Base-by-base conservation (phyloP, 2,888 invertebrate species). In the Pristionchus maxplancki region DNA sequence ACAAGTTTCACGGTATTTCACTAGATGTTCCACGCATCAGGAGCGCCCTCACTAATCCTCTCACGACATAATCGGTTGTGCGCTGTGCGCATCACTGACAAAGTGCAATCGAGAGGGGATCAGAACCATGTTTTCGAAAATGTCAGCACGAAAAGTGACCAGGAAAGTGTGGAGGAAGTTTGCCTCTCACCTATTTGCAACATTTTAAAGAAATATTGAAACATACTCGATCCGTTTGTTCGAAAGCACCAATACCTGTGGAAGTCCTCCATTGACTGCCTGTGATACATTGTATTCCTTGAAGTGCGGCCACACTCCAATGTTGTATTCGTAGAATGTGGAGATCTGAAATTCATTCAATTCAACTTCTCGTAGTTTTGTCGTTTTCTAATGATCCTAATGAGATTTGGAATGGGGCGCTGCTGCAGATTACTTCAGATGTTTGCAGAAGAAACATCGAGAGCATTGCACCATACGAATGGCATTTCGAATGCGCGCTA, bases 271-370 rank as follows among this genome's bases (percentile, higher is more conserved):
- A 37, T 71, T 71, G 3, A 37, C 20, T 34, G 71, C 5, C 5
- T 34, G 31, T 17, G 71, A 78, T 44, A 48, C 24, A 28, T 78
- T 78, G 48, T 78, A 78, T 13, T 28, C n/a, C 28, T 48, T 28
- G 44, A 48, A 78, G 24, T 17, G 28, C 17, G 78, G 78, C 78
- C 78, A 78, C n/a, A 78, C 9, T 2, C 78, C 78, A 11, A 78
- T 78, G 78, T 13, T 78, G 78, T 78, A 78, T 48, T 78, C 78
- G 78, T 78, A 78, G 78, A 78, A 78, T 2, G 78, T 78, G n/a
- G 78, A 48, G n/a, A 78, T 48, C 78, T 78, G 44, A 58, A 58
- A 58, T 58, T n/a, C n/a, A n/a, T n/a, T n/a, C n/a, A n/a, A n/a
- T n/a, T n/a, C n/a, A n/a, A n/a, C n/a, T n/a, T 58, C 24, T 20